A percentile compares a stretch with the other conserved stretches of the same genome.
phyloP scores from a whole-genome alignment of 2,888 invertebrate species.

The Biston betularia region DNA sequence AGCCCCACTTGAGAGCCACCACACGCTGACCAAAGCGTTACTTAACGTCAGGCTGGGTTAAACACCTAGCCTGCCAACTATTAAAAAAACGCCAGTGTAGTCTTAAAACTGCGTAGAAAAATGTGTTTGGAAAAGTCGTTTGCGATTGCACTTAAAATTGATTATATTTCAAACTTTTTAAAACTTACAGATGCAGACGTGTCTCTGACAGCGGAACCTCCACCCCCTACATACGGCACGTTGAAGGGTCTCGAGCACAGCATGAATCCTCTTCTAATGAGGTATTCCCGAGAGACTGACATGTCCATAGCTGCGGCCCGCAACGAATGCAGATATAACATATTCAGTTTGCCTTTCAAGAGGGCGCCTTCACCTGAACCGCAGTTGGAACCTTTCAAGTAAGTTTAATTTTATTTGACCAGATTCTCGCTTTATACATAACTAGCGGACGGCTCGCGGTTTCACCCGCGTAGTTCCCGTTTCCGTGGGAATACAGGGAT shows the following conservation, averaged over 20 bases:
- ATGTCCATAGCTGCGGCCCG: conserved; percentile 93
- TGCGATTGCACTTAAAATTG: too few relatives aligned
- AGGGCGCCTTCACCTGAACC: conserved; percentile 77
- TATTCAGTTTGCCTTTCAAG: conserved; percentile 88
- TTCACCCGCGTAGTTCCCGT: too few relatives aligned
- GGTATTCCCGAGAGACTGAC: conserved; percentile 96
- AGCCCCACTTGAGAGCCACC: too few relatives aligned
- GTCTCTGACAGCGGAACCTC: conserved; percentile 86
- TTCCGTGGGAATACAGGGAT: too few relatives aligned
- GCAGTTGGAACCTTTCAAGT: conserved; percentile 90
- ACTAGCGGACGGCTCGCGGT: too few relatives aligned
- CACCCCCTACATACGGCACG: conserved; percentile 91
- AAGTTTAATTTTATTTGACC: conserved; percentile 38
- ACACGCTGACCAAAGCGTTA: too few relatives aligned
- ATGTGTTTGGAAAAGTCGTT: too few relatives aligned
- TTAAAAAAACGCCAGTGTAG: too few relatives aligned
- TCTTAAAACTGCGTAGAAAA: too few relatives aligned
- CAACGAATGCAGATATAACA: conserved; percentile 91
- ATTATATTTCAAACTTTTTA: neutral
- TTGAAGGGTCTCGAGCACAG: conserved; percentile 95
- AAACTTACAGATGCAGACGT: conserved; percentile 70
- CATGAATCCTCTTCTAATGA: conserved; percentile 96
- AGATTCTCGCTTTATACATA: too few relatives aligned
- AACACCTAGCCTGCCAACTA: too few relatives aligned
- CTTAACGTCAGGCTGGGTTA: too few relatives aligned